Percentiles rank a stretch among this genome's conserved stretches.
Conservation (phyloP, 2,113 vertebrate genomes). For the Holacanthus passer region DNA sequence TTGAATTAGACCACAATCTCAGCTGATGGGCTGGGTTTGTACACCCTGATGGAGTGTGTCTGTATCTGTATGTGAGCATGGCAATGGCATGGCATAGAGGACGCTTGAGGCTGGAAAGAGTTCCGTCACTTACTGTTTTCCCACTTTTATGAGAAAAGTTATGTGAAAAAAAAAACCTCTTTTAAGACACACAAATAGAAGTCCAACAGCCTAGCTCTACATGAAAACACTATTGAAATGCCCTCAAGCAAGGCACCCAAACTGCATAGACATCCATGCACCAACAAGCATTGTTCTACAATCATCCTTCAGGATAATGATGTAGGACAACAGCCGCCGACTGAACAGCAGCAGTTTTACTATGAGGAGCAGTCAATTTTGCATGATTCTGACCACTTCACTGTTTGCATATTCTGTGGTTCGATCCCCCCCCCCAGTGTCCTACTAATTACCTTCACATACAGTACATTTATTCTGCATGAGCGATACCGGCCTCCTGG, state of each 20-base stretch:
- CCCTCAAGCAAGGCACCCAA: not conserved
- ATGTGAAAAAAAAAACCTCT: slow-evolving; percentile 15
- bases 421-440: no score
- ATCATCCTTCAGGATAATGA: not conserved
- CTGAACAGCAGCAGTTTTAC: not conserved
- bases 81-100: slow-evolving; percentile 15
- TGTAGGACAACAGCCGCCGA: not conserved
- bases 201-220: not conserved
- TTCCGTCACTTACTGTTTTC: slow-evolving; percentile 43
- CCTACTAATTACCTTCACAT: no score
- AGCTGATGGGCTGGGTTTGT: slow-evolving; percentile 47
- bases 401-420: no score
- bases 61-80: slow-evolving; percentile 12
- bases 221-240: not conserved
- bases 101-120: slow-evolving; percentile 42
- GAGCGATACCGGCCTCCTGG: no score
- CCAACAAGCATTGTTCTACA: not conserved
- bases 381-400: no score
- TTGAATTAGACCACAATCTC: slow-evolving; percentile 66
- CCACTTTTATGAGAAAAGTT: slow-evolving; percentile 26
- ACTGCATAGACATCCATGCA: not conserved
- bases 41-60: slow-evolving; percentile 2
- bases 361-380: no score
- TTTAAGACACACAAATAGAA: slow-evolving; percentile 13
- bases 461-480: no score